These are phyloP conservation scores for Prolemur simus DNA, from an alignment of 2,113 vertebrate genomes.

Conservation along the genomic window DNA sequence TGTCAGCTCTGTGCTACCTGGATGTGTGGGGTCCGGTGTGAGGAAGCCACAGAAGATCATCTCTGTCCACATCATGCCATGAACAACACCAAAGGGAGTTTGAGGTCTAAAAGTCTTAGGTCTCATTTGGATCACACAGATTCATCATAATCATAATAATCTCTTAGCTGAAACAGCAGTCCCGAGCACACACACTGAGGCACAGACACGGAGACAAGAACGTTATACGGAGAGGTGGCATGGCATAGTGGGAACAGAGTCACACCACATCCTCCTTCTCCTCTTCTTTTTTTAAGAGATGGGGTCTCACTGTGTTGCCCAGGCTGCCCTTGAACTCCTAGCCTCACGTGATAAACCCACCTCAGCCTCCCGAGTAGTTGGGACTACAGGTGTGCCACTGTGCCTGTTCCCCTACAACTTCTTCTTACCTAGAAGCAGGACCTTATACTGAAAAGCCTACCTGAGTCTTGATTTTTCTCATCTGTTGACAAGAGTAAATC, in stretches of 20 bases:
- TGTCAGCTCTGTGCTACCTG: too few species aligned
- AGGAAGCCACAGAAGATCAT: background rate
- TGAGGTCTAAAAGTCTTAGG: background rate
- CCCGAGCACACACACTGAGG: accelerated
- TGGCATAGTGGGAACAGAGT: too few species aligned
- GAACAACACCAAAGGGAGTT: background rate
- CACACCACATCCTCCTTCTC: background rate
- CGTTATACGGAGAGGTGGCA: accelerated
- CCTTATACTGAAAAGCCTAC: background rate
- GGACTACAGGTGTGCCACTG: too few species aligned
- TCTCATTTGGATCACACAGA: too few species aligned
- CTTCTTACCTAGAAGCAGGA: background rate
- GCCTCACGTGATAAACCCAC: too few species aligned
- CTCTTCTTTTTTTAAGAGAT: background rate
- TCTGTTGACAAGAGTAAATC: too few species aligned
- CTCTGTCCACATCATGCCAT: accelerated
- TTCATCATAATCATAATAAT: accelerated
- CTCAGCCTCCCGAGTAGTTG: too few species aligned
- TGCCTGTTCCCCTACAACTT: background rate
- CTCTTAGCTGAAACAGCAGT: background rate
- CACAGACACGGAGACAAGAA: accelerated
- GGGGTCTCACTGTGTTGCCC: too few species aligned
- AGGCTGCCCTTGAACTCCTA: too few species aligned
- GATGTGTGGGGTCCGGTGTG: accelerated
- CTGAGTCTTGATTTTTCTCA: background rate